Base-by-base conservation (phyloP, 2,797 vertebrate genomes). In the Anguilla megastoma region DNA sequence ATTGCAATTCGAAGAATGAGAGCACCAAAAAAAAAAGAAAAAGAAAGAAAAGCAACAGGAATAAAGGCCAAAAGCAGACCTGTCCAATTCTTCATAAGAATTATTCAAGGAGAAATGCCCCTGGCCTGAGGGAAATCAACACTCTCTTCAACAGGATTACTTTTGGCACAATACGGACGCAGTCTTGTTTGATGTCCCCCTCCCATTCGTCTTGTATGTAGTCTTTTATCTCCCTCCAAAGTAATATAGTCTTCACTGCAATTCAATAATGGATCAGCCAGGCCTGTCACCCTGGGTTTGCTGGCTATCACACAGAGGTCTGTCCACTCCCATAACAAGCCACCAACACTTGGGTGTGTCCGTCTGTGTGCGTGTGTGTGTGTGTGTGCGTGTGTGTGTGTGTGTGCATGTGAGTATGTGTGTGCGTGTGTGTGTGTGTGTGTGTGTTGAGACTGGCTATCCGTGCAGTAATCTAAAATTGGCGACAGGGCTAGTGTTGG, bases 201-300 rank as follows among this genome's bases (percentile, higher is more conserved):
- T 95, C 96, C 97, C 96, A 98, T 99, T 98, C 96, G 96, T 98
- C 97, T 98, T 97, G 96, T 97, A 96, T 96, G 96, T 96, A 97
- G 97, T 96, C 97, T 99, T 99, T 98, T 97, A 98, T 99, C 98
- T 98, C 96, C 96, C 97, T 98, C 98, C 97, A 97, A 98, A 98
- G 97, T 97, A 98, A 97, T 97, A 97, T 97, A 97, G 97, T 97
- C 98, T 96, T 98, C 97, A 96, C 96, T 97, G 97, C 97, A 97
- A 97, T 98, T 98, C 97, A 98, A 98, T 98, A 98, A 98, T 98
- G 97, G 96, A 97, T 97, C 96, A 95, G 93, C 96, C 93, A 94
- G 97, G 97, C 96, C 97, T 98, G 98, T 98, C 98, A 97, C 97
- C 96, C 96, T 92, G 95, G 95, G 97, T 98, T 99, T 98, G 97